Base-by-base conservation (phyloP, 2,888 invertebrate species). In the Lasioglossum oenotherae region DNA sequence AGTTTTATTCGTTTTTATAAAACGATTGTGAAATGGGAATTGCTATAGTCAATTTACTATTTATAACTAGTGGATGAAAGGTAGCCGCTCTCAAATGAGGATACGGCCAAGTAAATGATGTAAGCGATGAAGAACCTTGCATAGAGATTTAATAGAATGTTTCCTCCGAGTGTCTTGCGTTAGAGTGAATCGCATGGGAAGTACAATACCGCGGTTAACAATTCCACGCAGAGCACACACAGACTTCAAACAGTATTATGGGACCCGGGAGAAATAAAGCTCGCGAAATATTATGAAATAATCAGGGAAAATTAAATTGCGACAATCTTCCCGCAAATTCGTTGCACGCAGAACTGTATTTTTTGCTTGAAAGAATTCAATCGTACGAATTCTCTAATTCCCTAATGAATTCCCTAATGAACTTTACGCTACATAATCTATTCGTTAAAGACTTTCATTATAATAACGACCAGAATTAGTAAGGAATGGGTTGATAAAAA, bases 1-100 rank as follows among this genome's bases (percentile, higher is more conserved):
- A 16, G 27, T 60, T 80, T 85, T 73, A 85, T 75, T 85, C 41
- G 57, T 57, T 81, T 85, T 74, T 46, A 80, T 74, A 27, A 53
- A 53, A 31, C 64, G n/a, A 67, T 46, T 57, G n/a, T 85, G 53
- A 81, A 84, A 64, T 69, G 74, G 38, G 53, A 74, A 76, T 69
- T 75, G 57, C 79, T 85, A 79, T 53, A 38, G 38, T 8, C 27
- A 5, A 85, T 85, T 74, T 75, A 85, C 78, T 35, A 74, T 31
- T 35, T 72, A 57, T 73, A 72, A 44, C 23, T 4, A n/a, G 0
- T 4, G 27, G 57, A 41, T 44, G 60, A 67, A 78, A 64, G 73
- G 57, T 60, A 41, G 57, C 76, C 69, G 74, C n/a, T 41, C 38
- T 10, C 12, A 75, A 74, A 23, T 23, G 23, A 53, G 53, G 23